Evolutionary conservation across 2,888 invertebrate species (phyloP).

Genomic region (Hypsopygia costalis): DNA sequence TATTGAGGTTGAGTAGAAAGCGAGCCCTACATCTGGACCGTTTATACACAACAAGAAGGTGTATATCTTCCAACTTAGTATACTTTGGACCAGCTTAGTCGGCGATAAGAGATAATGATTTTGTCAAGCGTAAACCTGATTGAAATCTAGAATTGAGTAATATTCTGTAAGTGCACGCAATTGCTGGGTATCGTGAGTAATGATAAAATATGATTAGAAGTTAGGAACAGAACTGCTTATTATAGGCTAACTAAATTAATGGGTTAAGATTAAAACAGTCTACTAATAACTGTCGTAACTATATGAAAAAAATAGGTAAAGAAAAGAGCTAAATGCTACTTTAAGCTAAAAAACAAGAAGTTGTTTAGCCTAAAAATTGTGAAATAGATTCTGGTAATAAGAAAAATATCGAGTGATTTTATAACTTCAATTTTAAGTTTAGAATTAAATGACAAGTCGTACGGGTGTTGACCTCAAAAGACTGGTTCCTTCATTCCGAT

Average conservation of each 20-base stretch:
- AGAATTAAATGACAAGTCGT: no score
- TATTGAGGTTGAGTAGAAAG: conserved; percentile 23
- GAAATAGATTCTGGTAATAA: no score
- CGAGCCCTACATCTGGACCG: conserved; percentile 24
- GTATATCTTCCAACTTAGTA: conserved; percentile 25
- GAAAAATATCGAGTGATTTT: no score
- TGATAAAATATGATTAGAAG: conserved; percentile 5
- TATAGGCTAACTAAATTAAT: not conserved
- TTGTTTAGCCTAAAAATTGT: no score
- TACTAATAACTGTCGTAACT: no score
- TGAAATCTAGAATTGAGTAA: conserved; percentile 14
- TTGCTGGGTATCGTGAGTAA: not conserved
- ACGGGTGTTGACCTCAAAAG: no score
- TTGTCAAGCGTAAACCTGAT: conserved; percentile 12
- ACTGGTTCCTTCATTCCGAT: no score
- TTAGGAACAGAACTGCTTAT: not conserved
- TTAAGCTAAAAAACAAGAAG: no score
- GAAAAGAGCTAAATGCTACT: no score
- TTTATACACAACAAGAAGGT: conserved; percentile 25
- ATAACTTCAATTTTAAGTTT: no score
- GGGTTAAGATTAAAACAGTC: no score
- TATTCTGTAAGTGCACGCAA: conserved; percentile 3
- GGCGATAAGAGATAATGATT: conserved; percentile 19
- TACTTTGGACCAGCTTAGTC: conserved; percentile 1
- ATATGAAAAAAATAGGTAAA: no score